Evolutionary conservation across 2,888 invertebrate genomes (phyloP).

Genomic region (Diloba caeruleocephala): DNA sequence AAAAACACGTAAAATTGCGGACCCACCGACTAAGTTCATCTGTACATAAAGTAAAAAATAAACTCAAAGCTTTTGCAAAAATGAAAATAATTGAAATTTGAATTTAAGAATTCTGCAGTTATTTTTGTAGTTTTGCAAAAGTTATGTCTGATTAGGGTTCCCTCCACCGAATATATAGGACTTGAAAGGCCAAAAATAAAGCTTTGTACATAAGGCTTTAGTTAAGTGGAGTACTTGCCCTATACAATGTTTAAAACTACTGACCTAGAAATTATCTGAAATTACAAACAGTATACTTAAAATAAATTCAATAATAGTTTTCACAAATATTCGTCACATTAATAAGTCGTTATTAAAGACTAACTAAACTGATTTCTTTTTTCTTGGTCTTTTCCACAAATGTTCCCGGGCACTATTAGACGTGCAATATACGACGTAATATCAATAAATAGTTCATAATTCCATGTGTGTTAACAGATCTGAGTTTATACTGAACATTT

Average conservation of each 20-base stretch:
- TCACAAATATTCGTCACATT: constrained; percentile 36
- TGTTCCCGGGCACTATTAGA: constrained; percentile 56
- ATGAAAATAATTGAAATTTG: constrained; percentile 19
- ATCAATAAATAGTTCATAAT: constrained; percentile 44
- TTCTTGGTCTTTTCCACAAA: constrained; percentile 27
- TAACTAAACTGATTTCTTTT: constrained; percentile 9
- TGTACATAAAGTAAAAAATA: constrained; percentile 63
- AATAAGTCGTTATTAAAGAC: too few relatives aligned
- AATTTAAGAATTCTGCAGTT: constrained; percentile 20
- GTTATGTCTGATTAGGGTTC: constrained; percentile 62
- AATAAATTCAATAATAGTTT: constrained; percentile 20
- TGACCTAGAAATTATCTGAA: constrained; percentile 45
- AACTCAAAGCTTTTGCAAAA: constrained; percentile 51
- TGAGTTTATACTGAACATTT: constrained; percentile 61
- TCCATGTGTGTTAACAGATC: constrained; percentile 62
- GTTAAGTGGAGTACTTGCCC: constrained; percentile 56
- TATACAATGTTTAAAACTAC: constrained; percentile 55
- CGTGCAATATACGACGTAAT: constrained; percentile 69
- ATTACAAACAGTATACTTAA: constrained; percentile 17
- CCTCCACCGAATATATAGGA: constrained; percentile 81
- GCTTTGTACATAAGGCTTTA: constrained; percentile 82
- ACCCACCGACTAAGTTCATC: constrained; percentile 83
- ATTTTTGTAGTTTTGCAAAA: constrained; percentile 52
- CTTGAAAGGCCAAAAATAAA: constrained; percentile 82
- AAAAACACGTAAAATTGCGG: constrained; percentile 78